Conservation (phyloP, 2,797 vertebrate genomes). For the Spatula clypeata region DNA sequence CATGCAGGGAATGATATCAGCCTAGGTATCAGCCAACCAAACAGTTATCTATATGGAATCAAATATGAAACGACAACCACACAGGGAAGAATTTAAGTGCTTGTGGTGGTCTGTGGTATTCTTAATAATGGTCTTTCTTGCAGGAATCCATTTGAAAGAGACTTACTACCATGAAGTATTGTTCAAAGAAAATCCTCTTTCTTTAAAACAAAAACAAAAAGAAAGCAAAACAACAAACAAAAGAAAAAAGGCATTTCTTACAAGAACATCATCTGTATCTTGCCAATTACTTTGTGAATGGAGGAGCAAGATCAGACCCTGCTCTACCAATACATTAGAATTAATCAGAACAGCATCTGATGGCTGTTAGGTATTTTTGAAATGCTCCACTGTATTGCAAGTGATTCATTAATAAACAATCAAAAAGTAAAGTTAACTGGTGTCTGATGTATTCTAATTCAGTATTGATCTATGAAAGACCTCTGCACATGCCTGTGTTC, state of each 20-base stretch:
- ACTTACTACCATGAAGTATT: neutral
- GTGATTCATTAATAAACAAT: neutral
- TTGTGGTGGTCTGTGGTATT: neutral
- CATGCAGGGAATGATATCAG: rapidly evolving
- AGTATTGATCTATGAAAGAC: neutral
- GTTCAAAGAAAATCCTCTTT: neutral
- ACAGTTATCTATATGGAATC: rapidly evolving
- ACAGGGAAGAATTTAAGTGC: neutral
- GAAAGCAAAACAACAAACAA: neutral
- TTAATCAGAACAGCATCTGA: neutral
- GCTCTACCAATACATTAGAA: neutral
- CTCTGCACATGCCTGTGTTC: neutral
- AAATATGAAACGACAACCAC: rapidly evolving
- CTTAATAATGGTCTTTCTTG: neutral
- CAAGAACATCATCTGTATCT: neutral
- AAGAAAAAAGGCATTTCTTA: neutral
- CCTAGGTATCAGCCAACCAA: neutral
- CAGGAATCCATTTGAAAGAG: neutral
- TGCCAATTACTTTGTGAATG: neutral
- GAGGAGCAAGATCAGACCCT: neutral
- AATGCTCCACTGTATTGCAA: neutral
- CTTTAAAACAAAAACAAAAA: neutral
- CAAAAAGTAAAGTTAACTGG: neutral
- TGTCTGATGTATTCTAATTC: neutral
- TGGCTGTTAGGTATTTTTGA: rapidly evolving